Base-by-base conservation (phyloP, 2,113 vertebrate genomes). In the Casuarius casuarius region DNA sequence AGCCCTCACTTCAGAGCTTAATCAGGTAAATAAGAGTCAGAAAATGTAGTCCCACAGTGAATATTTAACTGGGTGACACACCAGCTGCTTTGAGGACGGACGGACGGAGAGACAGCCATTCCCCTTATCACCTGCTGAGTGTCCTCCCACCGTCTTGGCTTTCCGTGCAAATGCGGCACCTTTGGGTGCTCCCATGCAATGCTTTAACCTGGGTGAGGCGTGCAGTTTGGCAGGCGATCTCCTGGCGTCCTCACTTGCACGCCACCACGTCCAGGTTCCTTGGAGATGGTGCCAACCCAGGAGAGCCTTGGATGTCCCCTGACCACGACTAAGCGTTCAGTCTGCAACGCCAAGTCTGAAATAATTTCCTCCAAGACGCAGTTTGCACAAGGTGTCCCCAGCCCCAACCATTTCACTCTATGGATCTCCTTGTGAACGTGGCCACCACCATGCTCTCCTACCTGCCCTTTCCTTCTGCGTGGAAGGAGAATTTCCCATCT, bases 171-270 rank as follows among this genome's bases (percentile, higher is more conserved):
- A 67, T 1, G 10, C 9, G 35, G 16, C 63, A 72, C 28, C 31
- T 44, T 49, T 51, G 31, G 17, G 28, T 0, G 0, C 40, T 38
- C 38, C 38, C 38, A 38, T 38, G 38, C 38, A 38, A 38, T 38
- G 38, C 38, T 38, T 38, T 38, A 38, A 38, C 38, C 20, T 17
- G 0, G 0, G 2, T 26, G 63, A 72, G 49, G 48, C 40, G 12
- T 19, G 13, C 4, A 20, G 21, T 91, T 49, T 29, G 62, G 40
- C 12, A 19, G 58, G 54, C 13, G 6, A 26, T 6, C 23, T 83
- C 23, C 44, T 1, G 0, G 2, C 10, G 44, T 44, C 44, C 10
- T 44, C 44, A 11, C 44, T 44, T 44, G 44, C 44, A 44, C 44
- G 14, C 44, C 44, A 14, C 44, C 10, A 14, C 44, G 10, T 14